Evolutionary conservation across 2,888 invertebrate species (phyloP).

Genomic region (Aphelenchoides bicaudatus): DNA sequence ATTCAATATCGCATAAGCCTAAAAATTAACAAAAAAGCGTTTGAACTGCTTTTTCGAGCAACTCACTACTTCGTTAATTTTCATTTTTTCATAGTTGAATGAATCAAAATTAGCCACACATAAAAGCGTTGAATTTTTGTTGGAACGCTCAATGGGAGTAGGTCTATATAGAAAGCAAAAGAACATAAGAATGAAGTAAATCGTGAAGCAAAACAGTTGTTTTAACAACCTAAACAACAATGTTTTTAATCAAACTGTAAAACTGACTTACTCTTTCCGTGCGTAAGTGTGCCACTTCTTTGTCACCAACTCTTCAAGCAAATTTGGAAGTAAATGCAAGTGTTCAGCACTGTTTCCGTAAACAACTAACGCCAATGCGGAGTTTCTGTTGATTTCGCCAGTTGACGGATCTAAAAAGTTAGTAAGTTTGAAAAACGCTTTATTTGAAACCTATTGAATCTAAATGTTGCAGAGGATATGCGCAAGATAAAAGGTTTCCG

Average conservation of each 20-base stretch:
- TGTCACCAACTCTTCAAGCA: conserved; percentile 62
- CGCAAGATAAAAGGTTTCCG: conserved; percentile 86
- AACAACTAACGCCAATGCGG: conserved; percentile 88
- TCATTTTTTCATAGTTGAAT: conserved; percentile 21
- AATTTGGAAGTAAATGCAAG: conserved; percentile 42
- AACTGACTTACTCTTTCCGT: conserved; percentile 41
- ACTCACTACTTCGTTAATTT: conserved; percentile 13
- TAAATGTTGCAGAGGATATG: conserved; percentile 80
- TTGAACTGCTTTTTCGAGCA: no score
- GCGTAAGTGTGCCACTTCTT: conserved; percentile 94
- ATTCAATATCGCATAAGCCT: conserved; percentile 69
- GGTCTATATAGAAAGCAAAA: conserved; percentile 84
- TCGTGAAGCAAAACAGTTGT: conserved; percentile 81
- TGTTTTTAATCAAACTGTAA: conserved; percentile 1
- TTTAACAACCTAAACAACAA: conserved; percentile 41
- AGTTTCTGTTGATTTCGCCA: conserved; percentile 85
- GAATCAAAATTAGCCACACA: conserved; percentile 24
- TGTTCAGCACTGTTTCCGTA: conserved; percentile 62
- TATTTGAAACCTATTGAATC: no score
- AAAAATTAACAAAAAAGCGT: no score
- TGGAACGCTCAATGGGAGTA: conserved; percentile 61
- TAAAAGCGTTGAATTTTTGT: conserved; percentile 28
- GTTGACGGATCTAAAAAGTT: conserved; percentile 81
- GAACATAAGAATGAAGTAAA: conserved; percentile 83
- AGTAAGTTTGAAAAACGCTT: no score